Evolutionary conservation across 1,140 invertebrate species (phyloP).

Genomic region (Temnothorax longispinosus): DNA sequence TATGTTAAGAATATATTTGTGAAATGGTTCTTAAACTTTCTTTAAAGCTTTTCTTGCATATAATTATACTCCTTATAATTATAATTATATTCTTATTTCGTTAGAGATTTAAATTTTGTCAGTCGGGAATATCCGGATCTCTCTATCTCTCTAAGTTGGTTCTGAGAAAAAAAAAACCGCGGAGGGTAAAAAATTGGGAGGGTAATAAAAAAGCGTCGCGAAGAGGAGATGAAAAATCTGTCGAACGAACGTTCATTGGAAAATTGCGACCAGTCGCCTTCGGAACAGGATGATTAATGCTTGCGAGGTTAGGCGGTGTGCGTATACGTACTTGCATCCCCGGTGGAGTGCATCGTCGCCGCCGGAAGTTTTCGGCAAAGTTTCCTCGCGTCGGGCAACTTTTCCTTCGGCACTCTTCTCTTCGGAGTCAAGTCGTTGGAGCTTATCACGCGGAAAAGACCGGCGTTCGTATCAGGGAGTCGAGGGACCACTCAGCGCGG

Average conservation of each 20-base stretch:
- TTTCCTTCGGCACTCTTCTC: conserved; percentile 59
- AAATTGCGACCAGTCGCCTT: conserved; percentile 71
- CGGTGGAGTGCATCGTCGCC: conserved; percentile 52
- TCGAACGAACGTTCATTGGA: conserved; percentile 72
- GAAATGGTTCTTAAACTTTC: not conserved
- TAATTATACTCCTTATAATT: not conserved
- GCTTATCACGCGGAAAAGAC: conserved; percentile 47
- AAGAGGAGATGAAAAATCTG: conserved; percentile 74
- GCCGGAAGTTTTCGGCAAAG: conserved; percentile 58
- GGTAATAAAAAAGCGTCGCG: not conserved
- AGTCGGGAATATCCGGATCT: not conserved
- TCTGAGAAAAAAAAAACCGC: conserved; percentile 16
- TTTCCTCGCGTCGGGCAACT: conserved; percentile 54
- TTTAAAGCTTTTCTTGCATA: not conserved
- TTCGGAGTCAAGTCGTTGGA: not conserved
- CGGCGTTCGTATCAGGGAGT: conserved; percentile 26
- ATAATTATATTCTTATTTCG: not conserved
- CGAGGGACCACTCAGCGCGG: conserved; percentile 33
- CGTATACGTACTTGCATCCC: conserved; percentile 68
- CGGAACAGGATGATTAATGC: conserved; percentile 77
- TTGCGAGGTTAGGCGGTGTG: conserved; percentile 35
- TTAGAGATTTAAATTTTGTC: not conserved
- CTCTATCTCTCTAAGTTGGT: not conserved
- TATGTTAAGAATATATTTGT: not conserved
- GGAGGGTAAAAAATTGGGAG: not conserved